Evolutionary conservation across 2,888 invertebrate species (phyloP).

Genomic region (Andrena trimmerana): DNA sequence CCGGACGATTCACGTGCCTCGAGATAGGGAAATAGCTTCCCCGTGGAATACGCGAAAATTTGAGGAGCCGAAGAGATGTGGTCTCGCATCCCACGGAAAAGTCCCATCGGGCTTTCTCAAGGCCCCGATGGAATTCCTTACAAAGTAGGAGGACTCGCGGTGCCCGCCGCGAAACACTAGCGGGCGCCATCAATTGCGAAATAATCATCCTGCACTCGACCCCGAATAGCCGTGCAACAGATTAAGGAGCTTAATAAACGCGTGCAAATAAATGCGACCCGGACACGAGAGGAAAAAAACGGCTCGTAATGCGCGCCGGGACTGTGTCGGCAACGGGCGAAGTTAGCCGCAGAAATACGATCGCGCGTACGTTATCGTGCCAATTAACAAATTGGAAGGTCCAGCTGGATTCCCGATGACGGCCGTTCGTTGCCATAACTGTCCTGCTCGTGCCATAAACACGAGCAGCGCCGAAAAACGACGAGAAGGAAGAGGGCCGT

Average conservation of each 20-base stretch:
- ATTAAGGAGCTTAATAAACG: constrained; percentile 56
- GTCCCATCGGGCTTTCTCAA: neutral
- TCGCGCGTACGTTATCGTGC: constrained; percentile 71
- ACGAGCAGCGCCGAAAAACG: constrained; percentile 59
- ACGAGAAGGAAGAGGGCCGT: constrained; percentile 25
- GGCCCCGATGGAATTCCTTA: neutral
- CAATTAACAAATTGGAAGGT: constrained; percentile 81
- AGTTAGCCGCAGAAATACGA: constrained; percentile 56
- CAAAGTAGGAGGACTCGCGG: neutral
- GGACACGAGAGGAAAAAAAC: constrained; percentile 36
- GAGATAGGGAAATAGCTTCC: neutral
- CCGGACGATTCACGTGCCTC: neutral
- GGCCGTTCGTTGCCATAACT: constrained; percentile 82
- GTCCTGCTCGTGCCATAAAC: constrained; percentile 80
- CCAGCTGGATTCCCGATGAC: constrained; percentile 70
- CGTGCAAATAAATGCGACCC: constrained; percentile 48
- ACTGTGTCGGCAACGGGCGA: constrained; percentile 13
- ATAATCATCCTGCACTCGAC: constrained; percentile 1
- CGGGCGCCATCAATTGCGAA: constrained; percentile 19
- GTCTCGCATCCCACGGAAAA: too few relatives aligned
- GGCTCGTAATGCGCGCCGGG: constrained; percentile 23
- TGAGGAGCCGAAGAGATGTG: too few relatives aligned
- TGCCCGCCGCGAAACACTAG: neutral
- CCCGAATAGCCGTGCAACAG: constrained; percentile 24
- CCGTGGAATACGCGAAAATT: too few relatives aligned